phyloP scores from a whole-genome alignment of 2,113 vertebrate species.

The Poecilia latipinna region DNA sequence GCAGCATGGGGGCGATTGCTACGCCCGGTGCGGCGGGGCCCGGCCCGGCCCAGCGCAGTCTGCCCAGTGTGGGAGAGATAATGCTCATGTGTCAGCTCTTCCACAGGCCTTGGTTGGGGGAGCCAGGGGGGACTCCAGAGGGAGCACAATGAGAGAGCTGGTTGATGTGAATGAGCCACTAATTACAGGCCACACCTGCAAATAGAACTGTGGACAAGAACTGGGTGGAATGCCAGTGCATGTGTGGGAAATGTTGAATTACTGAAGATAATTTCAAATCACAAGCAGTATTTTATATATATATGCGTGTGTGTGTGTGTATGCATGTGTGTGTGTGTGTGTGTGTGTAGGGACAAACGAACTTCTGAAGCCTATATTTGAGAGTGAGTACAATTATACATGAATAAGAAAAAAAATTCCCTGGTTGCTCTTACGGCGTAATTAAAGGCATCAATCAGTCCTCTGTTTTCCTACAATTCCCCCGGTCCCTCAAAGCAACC shows the following conservation, averaged over 20 bases:
- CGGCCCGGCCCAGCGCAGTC: constrained; percentile 60
- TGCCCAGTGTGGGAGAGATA: constrained; percentile 62
- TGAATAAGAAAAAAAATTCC: constrained; percentile 11
- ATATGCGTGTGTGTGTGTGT: too few species aligned
- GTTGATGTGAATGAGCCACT: constrained; percentile 68
- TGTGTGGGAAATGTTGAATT: constrained; percentile 22
- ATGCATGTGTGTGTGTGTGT: too few species aligned
- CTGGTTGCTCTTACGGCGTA: neutral
- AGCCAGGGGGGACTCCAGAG: constrained; percentile 40
- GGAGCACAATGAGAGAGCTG: constrained; percentile 57
- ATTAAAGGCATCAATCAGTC: constrained; percentile 28
- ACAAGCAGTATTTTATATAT: neutral
- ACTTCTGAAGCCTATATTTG: constrained; percentile 1
- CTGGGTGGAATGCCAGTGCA: constrained; percentile 23
- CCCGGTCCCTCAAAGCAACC: constrained; percentile 2
- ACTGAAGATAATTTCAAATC: constrained; percentile 23
- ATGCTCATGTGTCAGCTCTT: constrained; percentile 85
- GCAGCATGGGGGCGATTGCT: constrained; percentile 81
- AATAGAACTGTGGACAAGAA: constrained; percentile 53
- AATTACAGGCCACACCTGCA: constrained; percentile 69
- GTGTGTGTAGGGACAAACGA: neutral
- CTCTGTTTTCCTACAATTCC: constrained; percentile 15
- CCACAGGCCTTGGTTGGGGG: constrained; percentile 67
- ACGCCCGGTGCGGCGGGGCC: constrained; percentile 67
- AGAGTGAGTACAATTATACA: constrained; percentile 4